Evolutionary conservation across 2,113 vertebrate species (phyloP).

Genomic region (Stegastes partitus): DNA sequence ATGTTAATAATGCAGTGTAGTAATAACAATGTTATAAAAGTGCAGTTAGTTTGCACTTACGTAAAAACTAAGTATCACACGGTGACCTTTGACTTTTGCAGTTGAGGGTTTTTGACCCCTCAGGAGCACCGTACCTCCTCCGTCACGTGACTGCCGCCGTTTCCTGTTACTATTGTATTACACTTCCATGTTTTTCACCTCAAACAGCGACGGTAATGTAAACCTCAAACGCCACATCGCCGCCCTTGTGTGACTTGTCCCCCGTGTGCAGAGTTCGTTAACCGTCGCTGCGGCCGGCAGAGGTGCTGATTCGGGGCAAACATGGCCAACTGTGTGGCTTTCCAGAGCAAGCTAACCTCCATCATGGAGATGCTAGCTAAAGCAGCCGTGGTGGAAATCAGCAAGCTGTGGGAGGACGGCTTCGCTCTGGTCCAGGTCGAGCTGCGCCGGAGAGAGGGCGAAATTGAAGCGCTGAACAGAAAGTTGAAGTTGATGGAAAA

Average conservation of each 20-base stretch:
- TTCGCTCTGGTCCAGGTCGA: slow-evolving; percentile 74
- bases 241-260: background rate
- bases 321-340: slow-evolving; percentile 72
- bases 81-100: background rate
- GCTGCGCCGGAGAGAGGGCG: slow-evolving; percentile 77
- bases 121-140: background rate
- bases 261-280: background rate
- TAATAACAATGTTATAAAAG: background rate
- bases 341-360: slow-evolving; percentile 79
- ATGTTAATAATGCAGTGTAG: too few relatives aligned
- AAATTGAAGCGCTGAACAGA: slow-evolving; percentile 76
- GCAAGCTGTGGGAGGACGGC: slow-evolving; percentile 82
- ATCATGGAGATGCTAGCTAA: slow-evolving; percentile 82
- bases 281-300: background rate
- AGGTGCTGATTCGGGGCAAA: slow-evolving; percentile 27
- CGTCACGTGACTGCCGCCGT: slow-evolving; percentile 53
- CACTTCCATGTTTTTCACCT: slow-evolving; percentile 61
- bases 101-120: slow-evolving; percentile 47
- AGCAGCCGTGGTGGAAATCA: slow-evolving; percentile 82
- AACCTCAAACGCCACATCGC: background rate
- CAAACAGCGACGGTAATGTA: slow-evolving; percentile 39
- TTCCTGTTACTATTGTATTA: slow-evolving; percentile 69
- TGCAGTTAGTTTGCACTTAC: background rate
- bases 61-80: background rate
- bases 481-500: slow-evolving; percentile 74